phyloP scores from a whole-genome alignment of 2,888 invertebrate species.

The Leptinotarsa haldemani region DNA sequence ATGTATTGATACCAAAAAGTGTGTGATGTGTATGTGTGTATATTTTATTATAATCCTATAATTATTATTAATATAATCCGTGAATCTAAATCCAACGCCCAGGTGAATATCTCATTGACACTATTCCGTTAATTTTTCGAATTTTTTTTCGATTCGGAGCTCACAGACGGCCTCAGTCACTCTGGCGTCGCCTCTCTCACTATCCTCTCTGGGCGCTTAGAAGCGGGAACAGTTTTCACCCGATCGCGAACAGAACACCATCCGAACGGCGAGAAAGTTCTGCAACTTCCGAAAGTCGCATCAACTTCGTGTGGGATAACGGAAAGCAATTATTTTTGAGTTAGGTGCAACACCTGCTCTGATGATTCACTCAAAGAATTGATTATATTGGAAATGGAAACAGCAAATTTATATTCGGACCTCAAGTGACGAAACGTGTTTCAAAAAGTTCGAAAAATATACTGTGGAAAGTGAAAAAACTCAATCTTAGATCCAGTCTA shows the following conservation, averaged over 20 bases:
- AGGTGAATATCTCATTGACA: background rate
- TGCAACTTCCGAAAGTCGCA: background rate
- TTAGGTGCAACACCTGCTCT: background rate
- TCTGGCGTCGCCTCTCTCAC: background rate
- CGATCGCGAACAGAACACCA: constrained; percentile 7
- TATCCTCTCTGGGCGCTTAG: background rate
- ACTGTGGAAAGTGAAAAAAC: background rate
- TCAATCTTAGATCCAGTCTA: too few species aligned
- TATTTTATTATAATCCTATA: too few species aligned
- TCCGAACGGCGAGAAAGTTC: constrained; percentile 11
- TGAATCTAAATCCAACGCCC: too few species aligned
- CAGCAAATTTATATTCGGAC: background rate
- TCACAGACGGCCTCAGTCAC: background rate
- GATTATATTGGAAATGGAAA: background rate
- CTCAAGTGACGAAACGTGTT: background rate
- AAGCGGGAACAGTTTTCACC: constrained; percentile 3
- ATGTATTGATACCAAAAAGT: too few species aligned
- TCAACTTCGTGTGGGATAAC: background rate
- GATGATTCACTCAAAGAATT: background rate
- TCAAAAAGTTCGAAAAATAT: background rate
- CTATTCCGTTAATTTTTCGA: background rate
- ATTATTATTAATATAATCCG: too few species aligned
- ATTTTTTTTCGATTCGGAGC: background rate
- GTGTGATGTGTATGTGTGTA: too few species aligned
- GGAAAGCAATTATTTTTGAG: too few species aligned